These are phyloP conservation scores for Coturnix japonica DNA, from an alignment of 2,113 vertebrate species.

Conservation along the genomic window DNA sequence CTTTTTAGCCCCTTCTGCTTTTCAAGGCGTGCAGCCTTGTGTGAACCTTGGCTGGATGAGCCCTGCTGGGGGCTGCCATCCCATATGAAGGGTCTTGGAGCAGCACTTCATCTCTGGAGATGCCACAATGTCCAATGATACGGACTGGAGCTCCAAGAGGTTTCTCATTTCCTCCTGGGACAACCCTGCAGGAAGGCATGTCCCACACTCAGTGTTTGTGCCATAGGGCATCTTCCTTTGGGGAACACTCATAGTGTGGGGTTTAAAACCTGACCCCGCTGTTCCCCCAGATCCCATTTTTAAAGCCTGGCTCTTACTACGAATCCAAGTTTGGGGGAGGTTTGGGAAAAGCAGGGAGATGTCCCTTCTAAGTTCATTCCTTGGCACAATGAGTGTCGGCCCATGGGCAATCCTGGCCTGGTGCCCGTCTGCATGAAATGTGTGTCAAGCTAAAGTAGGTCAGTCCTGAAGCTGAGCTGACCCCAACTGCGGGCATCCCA, in stretches of 20 bases:
- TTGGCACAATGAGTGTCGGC: not conserved
- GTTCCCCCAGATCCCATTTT: not conserved
- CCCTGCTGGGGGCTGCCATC: not conserved
- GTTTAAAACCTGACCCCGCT: not conserved
- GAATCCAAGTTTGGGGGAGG: fast-evolving
- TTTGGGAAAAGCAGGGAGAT: not conserved
- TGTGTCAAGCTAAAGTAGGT: constrained; percentile 35
- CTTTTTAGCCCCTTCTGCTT: not conserved
- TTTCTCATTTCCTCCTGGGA: not conserved
- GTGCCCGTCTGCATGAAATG: not conserved
- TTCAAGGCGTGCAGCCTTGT: not conserved
- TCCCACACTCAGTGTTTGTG: fast-evolving
- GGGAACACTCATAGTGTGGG: not conserved
- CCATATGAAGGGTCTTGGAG: not conserved
- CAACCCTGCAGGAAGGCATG: not conserved
- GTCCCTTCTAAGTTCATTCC: not conserved
- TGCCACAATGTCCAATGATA: not conserved
- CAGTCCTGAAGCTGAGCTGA: not conserved
- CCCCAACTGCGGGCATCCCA: not conserved
- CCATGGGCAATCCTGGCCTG: not conserved
- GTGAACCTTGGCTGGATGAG: not conserved
- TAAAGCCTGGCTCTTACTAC: fast-evolving
- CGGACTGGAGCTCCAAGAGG: fast-evolving
- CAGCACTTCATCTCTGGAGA: not conserved
- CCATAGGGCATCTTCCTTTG: not conserved